phyloP scores from a whole-genome alignment of 1,140 invertebrate genomes.

The Araneus ventricosus region DNA sequence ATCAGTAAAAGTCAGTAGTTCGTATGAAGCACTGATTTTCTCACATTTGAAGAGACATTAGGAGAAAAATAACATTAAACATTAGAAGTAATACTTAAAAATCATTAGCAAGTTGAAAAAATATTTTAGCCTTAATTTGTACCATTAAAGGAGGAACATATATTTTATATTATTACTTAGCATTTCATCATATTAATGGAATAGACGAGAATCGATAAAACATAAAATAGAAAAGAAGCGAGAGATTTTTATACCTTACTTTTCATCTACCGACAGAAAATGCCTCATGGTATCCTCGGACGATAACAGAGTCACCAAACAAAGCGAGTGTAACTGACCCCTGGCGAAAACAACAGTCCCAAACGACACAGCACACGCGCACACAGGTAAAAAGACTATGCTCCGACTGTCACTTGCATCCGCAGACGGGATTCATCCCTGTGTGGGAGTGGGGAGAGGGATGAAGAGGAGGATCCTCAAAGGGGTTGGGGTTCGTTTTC shows the following conservation, averaged over 20 bases:
- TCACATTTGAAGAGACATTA: no score
- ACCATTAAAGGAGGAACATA: no score
- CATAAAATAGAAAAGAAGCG: no score
- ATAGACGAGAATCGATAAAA: background rate
- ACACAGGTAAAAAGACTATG: conserved; percentile 30
- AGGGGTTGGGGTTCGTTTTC: conserved; percentile 36
- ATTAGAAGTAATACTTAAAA: no score
- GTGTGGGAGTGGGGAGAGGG: background rate
- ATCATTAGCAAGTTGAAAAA: no score
- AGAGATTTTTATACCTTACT: background rate
- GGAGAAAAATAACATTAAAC: no score
- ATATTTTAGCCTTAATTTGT: no score
- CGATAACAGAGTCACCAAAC: background rate
- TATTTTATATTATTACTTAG: no score
- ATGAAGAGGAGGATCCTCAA: conserved; percentile 22
- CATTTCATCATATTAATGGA: background rate
- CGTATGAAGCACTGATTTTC: no score
- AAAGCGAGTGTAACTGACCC: background rate
- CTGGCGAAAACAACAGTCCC: background rate
- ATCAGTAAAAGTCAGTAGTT: no score
- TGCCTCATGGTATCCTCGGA: background rate
- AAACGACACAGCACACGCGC: background rate
- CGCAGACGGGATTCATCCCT: background rate
- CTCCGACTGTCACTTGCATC: background rate
- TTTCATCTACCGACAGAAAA: background rate